Base-by-base conservation (phyloP, 2,113 vertebrate genomes). In the Nycticorax nycticorax region DNA sequence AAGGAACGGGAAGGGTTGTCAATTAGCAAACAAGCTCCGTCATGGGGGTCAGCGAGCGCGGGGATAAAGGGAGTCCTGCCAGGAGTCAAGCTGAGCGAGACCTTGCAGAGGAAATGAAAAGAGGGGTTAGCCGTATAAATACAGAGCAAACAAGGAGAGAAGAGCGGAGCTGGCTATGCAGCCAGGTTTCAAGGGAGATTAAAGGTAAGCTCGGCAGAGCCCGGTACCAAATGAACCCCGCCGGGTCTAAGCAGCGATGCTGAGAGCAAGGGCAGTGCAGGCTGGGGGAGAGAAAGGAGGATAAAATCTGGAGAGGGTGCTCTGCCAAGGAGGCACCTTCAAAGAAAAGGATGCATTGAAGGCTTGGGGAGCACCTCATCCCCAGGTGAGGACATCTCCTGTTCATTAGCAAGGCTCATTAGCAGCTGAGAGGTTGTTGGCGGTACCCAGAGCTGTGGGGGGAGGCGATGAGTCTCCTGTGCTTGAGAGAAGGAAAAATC, bases 101-200 rank as follows among this genome's bases (percentile, higher is more conserved):
- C 94, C 83, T 96, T 92, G 60, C 86, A 97, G 83, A 95, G 95
- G 96, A 96, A 97, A 96, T 93, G 56, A 95, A 88, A 85, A 93
- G 67, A 23, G 23, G 57, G 37, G 37, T 62, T 90, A 92, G 85
- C 78, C 14, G 0, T 33, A 79, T 82, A 92, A 85, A 79, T 66
- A 60, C 3, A 1, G 71, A 97, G 93, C 79, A 95, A 93, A 89
- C 0, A 9, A 93, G 69, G 81, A 94, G 66, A 93, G 90, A 71
- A 89, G 86, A 96, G 74, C 27, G 2, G 85, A 92, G 50, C 47
- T 79, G 85, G 62, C 74, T 64, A 23, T 41, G 81, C 63, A 83
- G 67, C 30, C 39, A 59, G 30, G 71, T 87, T 91, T 95, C 66
- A 78, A 67, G 30, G 53, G 81, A 93, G 60, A 91, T 92, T 85